These are phyloP conservation scores for Epirrita christyi DNA, from an alignment of 2,888 invertebrate species.

Conservation along the genomic window DNA sequence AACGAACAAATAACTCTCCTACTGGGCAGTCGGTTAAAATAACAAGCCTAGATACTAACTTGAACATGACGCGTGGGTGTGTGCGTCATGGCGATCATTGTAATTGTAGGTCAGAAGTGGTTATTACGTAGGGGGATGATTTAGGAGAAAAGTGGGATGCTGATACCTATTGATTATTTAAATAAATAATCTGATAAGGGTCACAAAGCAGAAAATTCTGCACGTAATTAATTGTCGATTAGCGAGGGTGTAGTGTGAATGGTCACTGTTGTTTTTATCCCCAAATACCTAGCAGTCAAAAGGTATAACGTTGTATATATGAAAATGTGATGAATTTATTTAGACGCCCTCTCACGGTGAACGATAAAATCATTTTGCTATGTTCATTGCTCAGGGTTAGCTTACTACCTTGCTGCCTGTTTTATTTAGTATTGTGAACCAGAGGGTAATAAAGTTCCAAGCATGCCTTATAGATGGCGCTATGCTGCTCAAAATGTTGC, in stretches of 20 bases:
- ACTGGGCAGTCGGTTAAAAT: constrained; percentile 13
- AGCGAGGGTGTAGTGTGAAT: too few relatives aligned
- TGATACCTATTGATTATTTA: not conserved
- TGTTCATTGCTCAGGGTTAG: too few relatives aligned
- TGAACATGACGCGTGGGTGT: constrained; percentile 15
- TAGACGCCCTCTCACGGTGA: constrained; percentile 1
- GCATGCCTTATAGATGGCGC: constrained; percentile 5
- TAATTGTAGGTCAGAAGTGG: not conserved
- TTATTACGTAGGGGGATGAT: constrained; percentile 11
- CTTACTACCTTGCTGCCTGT: too few relatives aligned
- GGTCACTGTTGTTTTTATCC: too few relatives aligned
- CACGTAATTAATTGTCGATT: too few relatives aligned
- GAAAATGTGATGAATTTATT: not conserved
- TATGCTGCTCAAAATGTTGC: not conserved
- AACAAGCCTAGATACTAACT: not conserved
- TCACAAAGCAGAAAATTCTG: too few relatives aligned
- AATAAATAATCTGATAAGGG: too few relatives aligned
- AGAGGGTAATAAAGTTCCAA: not conserved
- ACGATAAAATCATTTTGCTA: not conserved
- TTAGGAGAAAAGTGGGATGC: not conserved
- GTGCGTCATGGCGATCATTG: constrained; percentile 21
- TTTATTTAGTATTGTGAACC: too few relatives aligned
- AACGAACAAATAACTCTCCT: not conserved
- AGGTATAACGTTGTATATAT: too few relatives aligned
- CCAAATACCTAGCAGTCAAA: too few relatives aligned